Evolutionary conservation across 2,113 vertebrate species (phyloP), one percentile per base, ranked within the genome.

Genomic region (Pterocles burchelli): DNA sequence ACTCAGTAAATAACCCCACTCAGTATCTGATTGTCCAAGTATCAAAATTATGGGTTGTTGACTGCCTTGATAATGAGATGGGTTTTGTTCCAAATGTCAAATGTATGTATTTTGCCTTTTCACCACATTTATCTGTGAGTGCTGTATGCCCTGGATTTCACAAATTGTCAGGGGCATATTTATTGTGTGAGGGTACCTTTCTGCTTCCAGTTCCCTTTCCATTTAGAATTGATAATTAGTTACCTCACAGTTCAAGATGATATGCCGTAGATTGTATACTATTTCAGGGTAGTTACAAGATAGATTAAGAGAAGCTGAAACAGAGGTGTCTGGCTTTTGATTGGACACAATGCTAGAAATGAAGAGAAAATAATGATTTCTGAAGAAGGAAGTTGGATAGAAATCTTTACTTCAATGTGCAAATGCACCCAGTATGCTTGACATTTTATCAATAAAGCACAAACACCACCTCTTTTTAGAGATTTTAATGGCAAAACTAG

Each of bases 201-300:
- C 82, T 85, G 54, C 71, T 95, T 95, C 74, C 87, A 83, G 75
- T 70, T 94, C 63, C 24, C 15, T 70, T 93, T 93, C 33, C 38
- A 16, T 72, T 91, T 85, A 85, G 87, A 95, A 90, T 80, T 97
- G 85, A 67, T 93, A 83, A 93, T 86, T 76, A 88, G 67, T 73
- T 94, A 92, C 80, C 89, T 95, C 92, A 80, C 17, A 86, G 36
- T 73, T 92, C 77, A 94, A 93, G 83, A 78, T 59, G 34, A 63
- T 74, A 84, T 59, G 29, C 54, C 71, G 76, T 79, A 94, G 62
- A 94, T 34, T 89, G 45, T 7, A 81, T 81, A 77, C 89, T 85
- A 92, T 63, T 93, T 86, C 63, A 90, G 73, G 21, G 18, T 78
- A 67, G 76, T 71, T 92, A 52, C 55, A 80, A 89, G 9, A 7